phyloP scores from a whole-genome alignment of 2,888 invertebrate species.

The Eupithecia subumbrata region DNA sequence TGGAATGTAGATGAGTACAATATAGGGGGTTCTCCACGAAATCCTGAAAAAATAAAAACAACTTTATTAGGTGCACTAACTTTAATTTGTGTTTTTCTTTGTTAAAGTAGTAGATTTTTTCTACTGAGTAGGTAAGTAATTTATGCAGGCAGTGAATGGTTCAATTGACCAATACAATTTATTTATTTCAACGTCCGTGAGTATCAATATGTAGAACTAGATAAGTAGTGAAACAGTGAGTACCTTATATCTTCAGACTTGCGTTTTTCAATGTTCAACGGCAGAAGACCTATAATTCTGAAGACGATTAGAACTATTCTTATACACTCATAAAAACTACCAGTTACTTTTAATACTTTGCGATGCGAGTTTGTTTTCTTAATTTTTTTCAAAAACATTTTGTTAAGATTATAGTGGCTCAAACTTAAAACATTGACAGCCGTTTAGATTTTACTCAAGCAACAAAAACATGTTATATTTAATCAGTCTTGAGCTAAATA shows the following conservation, averaged over 20 bases:
- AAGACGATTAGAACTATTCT: background rate
- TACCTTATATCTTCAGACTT: background rate
- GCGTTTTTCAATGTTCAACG: background rate
- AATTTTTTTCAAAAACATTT: background rate
- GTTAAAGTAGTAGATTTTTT: background rate
- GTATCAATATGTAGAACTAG: too few species aligned
- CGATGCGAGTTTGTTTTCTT: background rate
- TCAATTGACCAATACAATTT: background rate
- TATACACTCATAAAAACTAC: conserved; percentile 9
- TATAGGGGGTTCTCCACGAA: background rate
- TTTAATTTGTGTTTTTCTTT: background rate
- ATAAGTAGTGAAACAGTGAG: background rate
- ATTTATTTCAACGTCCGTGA: background rate
- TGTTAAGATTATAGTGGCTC: background rate
- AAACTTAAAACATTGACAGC: background rate
- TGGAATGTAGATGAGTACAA: background rate
- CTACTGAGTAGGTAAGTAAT: too few species aligned
- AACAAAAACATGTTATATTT: background rate
- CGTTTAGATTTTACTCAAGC: background rate
- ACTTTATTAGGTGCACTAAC: background rate
- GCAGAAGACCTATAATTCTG: background rate
- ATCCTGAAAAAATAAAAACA: background rate
- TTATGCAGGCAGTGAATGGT: background rate
- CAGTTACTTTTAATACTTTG: background rate
- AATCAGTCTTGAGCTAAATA: background rate